A percentile compares a stretch with the other conserved stretches of the same genome.
Evolutionary conservation across 1,140 invertebrate genomes (phyloP).

Genomic region (Panulirus ornatus): DNA sequence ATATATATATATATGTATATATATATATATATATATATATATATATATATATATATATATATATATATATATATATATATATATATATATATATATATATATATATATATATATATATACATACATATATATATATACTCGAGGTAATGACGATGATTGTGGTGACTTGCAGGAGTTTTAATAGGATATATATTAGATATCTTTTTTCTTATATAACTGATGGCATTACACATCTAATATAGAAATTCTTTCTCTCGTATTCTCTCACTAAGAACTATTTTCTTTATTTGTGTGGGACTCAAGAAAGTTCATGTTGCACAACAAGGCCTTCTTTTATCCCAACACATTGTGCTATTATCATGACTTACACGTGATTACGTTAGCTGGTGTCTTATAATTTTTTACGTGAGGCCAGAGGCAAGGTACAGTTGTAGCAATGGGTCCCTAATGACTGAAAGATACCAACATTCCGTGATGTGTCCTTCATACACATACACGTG

Average conservation of each 20-base stretch:
- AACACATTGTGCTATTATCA: not conserved
- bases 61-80: constrained; percentile 47
- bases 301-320: not conserved
- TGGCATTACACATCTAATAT: not conserved
- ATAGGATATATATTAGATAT: not conserved
- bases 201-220: not conserved
- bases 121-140: constrained; percentile 38
- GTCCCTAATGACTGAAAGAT: too few relatives aligned
- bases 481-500: too few relatives aligned
- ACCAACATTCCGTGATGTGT: too few relatives aligned
- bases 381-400: not conserved
- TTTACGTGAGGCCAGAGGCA: too few relatives aligned
- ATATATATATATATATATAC: constrained; percentile 44
- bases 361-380: not conserved
- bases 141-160: not conserved
- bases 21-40: constrained; percentile 37
- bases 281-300: not conserved
- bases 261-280: not conserved
- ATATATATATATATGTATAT: constrained; percentile 44
- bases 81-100: constrained; percentile 49
- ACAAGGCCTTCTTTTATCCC: not conserved
- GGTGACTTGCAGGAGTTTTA: not conserved
- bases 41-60: constrained; percentile 47
- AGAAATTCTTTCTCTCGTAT: not conserved
- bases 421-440: too few relatives aligned